Base-by-base conservation (phyloP, 2,113 vertebrate genomes). In the Apeltes quadracus region DNA sequence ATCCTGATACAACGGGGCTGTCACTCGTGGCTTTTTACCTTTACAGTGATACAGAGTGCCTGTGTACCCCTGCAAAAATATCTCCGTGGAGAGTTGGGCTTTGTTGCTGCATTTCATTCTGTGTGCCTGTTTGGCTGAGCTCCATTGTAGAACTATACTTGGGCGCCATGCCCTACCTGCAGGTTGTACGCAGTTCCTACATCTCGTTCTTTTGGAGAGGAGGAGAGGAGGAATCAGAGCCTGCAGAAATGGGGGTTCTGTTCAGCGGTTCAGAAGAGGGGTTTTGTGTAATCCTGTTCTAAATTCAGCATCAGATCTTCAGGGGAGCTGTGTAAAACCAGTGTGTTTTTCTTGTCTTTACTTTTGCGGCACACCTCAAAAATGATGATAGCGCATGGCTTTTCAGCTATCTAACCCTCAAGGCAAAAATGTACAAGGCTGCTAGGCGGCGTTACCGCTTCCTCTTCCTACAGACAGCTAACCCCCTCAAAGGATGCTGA, bases 401-500 rank as follows among this genome's bases (percentile, higher is more conserved):
- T 92, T 89, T 87, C 89, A 89, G 88, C 90, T 87, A 85, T 90
- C 87, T 90, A 80, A 85, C 88, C 93, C 93, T 90, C 86, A 86
- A 92, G 92, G 92, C 90, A 86, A 91, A n/a, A 91, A 92, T 91
- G 92, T 92, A 93, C 83, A 85, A 86, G 86, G 89, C 92, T 93
- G 92, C 89, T 84, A 84, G 87, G 89, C 81, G 61, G 87, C 84
- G 84, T 89, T 91, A 88, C 79, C 81, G 89, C 85, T 92, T 91
- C 91, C 88, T 90, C 89, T 88, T 92, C 77, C 86, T 65, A 63
- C 84, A 93, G 91, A 92, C 89, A 89, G 90, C 89, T 89, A 91
- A 92, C 90, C 90, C 91, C 92, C 90, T 93, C 91, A 92, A 94
- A 94, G 92, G 91, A 91, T 92, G 91, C 92, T 91, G 88, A 74